Evolutionary conservation across 1,140 invertebrate genomes (phyloP).

Genomic region (Diabrotica virgifera): DNA sequence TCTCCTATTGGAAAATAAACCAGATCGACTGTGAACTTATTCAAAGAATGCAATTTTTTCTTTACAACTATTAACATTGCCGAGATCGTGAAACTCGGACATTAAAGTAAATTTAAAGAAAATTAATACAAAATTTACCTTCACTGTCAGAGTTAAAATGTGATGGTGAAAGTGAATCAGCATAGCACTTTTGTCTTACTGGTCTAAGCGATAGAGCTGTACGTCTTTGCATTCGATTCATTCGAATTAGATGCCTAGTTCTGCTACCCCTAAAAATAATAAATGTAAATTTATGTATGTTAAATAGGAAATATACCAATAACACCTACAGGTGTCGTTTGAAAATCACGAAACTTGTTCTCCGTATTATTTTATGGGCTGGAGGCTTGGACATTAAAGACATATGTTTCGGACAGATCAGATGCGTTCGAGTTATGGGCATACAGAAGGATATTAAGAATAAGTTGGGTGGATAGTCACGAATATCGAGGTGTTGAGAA

Average conservation of each 20-base stretch:
- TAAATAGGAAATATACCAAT: too few relatives aligned
- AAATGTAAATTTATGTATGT: conserved; percentile 4
- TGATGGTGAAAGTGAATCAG: conserved; percentile 38
- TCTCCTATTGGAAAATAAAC: too few relatives aligned
- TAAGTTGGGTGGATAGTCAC: too few relatives aligned
- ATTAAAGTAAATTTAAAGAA: not conserved
- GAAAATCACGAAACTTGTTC: too few relatives aligned
- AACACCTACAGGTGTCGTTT: too few relatives aligned
- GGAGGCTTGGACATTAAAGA: too few relatives aligned
- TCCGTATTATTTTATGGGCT: too few relatives aligned
- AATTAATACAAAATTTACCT: conserved; percentile 16
- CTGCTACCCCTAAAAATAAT: conserved; percentile 26
- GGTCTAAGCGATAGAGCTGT: conserved; percentile 44
- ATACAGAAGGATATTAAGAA: too few relatives aligned
- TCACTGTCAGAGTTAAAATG: conserved; percentile 42
- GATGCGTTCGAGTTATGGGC: too few relatives aligned
- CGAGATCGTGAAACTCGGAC: not conserved
- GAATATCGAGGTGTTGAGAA: too few relatives aligned
- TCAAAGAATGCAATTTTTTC: not conserved
- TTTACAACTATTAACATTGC: not conserved
- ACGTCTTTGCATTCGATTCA: conserved; percentile 36
- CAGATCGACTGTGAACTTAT: too few relatives aligned
- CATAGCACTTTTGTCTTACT: conserved; percentile 43
- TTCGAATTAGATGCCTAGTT: conserved; percentile 26
- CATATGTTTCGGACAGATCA: too few relatives aligned